phyloP scores from a whole-genome alignment of 1,140 invertebrate species.

The Berghia stephanieae region DNA sequence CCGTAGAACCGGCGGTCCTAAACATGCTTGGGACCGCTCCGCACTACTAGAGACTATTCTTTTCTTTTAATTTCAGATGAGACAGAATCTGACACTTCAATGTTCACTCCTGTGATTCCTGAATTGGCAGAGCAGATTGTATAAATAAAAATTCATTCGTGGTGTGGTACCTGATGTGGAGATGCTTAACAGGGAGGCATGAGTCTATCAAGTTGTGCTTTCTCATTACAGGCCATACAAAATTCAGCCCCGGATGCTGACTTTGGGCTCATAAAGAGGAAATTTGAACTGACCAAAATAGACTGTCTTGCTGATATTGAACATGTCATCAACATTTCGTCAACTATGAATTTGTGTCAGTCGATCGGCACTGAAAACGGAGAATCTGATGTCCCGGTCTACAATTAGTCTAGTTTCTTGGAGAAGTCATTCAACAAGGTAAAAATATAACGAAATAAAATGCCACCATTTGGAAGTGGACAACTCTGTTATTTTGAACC shows the following conservation, averaged over 20 bases:
- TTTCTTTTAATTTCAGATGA: too few species aligned
- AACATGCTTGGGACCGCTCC: too few species aligned
- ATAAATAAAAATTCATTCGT: slow-evolving; percentile 37
- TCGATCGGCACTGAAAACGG: not conserved
- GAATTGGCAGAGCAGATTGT: too few species aligned
- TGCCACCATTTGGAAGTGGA: not conserved
- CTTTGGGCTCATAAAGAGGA: slow-evolving; percentile 30
- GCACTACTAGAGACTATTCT: too few species aligned
- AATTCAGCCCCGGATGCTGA: slow-evolving; percentile 23
- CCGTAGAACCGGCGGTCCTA: too few species aligned
- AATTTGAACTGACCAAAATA: slow-evolving; percentile 20
- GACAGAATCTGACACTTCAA: too few species aligned
- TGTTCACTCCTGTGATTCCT: too few species aligned
- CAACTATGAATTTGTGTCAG: not conserved
- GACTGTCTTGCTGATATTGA: slow-evolving; percentile 25
- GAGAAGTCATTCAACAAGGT: not conserved
- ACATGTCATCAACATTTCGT: not conserved
- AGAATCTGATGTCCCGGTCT: not conserved
- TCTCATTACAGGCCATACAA: slow-evolving; percentile 29
- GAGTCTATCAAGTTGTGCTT: slow-evolving; percentile 5
- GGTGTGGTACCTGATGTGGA: slow-evolving; percentile 28
- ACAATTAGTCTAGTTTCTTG: not conserved
- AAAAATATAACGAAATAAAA: not conserved
- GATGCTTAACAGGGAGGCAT: slow-evolving; percentile 16
- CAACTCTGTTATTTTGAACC: not conserved